Evolutionary conservation across 1,140 invertebrate species (phyloP), one percentile per base, ranked within the genome.

Genomic region (Lordiphosa clarofinis): DNA sequence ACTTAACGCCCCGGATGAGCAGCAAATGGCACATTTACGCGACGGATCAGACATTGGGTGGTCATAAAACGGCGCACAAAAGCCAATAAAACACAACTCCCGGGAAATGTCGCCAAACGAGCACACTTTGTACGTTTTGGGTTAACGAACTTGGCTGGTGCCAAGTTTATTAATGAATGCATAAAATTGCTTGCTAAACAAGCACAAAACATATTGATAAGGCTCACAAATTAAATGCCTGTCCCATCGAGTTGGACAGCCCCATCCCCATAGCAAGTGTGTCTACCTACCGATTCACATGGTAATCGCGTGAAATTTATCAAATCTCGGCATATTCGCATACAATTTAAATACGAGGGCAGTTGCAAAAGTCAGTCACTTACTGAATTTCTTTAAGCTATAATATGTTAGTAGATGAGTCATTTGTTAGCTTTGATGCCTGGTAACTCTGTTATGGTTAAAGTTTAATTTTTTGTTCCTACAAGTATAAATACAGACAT

Each of bases 301-400:
- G 76, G 73, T 78, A 82, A 84, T 82, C 73, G 73, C 78, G 55
- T 73, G 78, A 82, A 73, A 81, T 82, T 82, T 72, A 62, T 81
- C 44, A 58, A 71, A 56, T 40, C 61, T 36, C 36, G 37, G 43
- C 40, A 67, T 58, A 82, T 82, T 76, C 73, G 68, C 68, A 78
- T 78, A 73, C 46, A 58, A 56, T 53, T 70, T 49, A 56, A 59
- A 65, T 76, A 35, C 35, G 36, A 24, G 24, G 24, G 24, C n/a
- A 36, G 10, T 43, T n/a, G 56, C 49, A 65, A 50, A 56, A 81
- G 58, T 63, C 57, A 68, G 49, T 60, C 44, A 38, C 28, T 9
- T 15, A 15, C 3, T 15, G 15, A 15, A 15, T 15, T 1, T 15
- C 15, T 1, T 1, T 15, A 15, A 15, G 3, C 15, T 15, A 15